Evolutionary conservation across 2,113 vertebrate genomes (phyloP).

Genomic region (Notechis scutatus): DNA sequence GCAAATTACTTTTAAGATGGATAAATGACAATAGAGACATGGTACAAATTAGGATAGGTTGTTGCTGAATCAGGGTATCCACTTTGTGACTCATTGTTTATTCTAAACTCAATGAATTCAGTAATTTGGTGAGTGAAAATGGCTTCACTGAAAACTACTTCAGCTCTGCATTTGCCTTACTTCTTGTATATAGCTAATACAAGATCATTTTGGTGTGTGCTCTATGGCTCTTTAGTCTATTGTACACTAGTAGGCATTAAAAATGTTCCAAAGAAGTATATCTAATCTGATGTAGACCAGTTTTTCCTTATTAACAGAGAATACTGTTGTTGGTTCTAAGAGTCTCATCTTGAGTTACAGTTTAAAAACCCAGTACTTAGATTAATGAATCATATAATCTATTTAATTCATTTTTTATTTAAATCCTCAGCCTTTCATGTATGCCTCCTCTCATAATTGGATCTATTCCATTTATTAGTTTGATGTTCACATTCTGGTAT

Average conservation of each 20-base stretch:
- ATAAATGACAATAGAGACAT: not conserved
- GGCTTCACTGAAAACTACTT: not conserved
- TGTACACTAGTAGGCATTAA: not conserved
- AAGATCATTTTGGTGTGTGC: not conserved
- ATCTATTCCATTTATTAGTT: not conserved
- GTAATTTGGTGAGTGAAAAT: no score
- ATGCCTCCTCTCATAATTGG: not conserved
- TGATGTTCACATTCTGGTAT: not conserved
- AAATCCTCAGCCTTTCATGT: not conserved
- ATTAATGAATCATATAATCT: not conserved
- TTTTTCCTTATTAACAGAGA: not conserved
- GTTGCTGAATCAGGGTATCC: not conserved
- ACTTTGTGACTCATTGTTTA: not conserved
- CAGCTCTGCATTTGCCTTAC: not conserved
- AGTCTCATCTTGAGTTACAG: not conserved
- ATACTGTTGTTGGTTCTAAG: not conserved
- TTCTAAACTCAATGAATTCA: not conserved
- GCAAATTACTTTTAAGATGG: not conserved
- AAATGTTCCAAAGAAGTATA: not conserved
- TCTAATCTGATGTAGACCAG: not conserved
- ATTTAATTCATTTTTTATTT: not conserved
- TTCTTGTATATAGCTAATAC: not conserved
- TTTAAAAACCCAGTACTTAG: not conserved
- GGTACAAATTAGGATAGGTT: not conserved
- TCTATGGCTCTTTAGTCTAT: not conserved